Conservation (phyloP, 2,113 vertebrate genomes). For the Phyllopteryx taeniolatus region DNA sequence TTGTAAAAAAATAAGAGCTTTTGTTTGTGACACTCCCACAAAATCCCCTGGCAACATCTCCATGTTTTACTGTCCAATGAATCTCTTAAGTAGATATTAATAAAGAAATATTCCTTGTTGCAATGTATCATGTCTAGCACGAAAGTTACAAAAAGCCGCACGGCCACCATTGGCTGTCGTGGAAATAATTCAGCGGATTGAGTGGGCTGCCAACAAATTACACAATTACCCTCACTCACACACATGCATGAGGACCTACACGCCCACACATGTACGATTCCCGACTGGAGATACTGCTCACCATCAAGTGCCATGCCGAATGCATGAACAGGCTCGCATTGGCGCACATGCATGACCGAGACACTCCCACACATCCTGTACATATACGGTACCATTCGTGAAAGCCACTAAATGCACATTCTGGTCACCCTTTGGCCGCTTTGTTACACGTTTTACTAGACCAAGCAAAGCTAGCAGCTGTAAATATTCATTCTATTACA, state of each 20-base stretch:
- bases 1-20: neutral
- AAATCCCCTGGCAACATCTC: neutral
- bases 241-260: slow-evolving; percentile 10
- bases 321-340: neutral
- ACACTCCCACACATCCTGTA: slow-evolving; percentile 9
- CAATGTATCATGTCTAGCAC: slow-evolving; percentile 24
- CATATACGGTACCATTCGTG: neutral
- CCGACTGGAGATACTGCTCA: neutral
- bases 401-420: slow-evolving; percentile 25
- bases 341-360: neutral
- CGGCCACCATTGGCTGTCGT: slow-evolving; percentile 14
- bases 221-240: slow-evolving; percentile 6
- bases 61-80: slow-evolving; percentile 14
- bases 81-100: slow-evolving; percentile 14
- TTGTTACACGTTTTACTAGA: slow-evolving; percentile 13
- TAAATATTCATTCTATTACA: slow-evolving; percentile 20
- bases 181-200: slow-evolving; percentile 29
- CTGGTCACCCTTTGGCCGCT: slow-evolving; percentile 20
- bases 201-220: slow-evolving; percentile 19
- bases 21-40: neutral
- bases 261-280: slow-evolving; percentile 3
- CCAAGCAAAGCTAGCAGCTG: slow-evolving; percentile 10
- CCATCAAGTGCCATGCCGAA: slow-evolving; percentile 5
- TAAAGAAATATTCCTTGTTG: neutral
- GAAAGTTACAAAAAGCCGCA: slow-evolving; percentile 22